These are phyloP conservation scores for Montipora sp. DNA, from an alignment of 64 coral and sea anemone species.

Conservation along the genomic window DNA sequence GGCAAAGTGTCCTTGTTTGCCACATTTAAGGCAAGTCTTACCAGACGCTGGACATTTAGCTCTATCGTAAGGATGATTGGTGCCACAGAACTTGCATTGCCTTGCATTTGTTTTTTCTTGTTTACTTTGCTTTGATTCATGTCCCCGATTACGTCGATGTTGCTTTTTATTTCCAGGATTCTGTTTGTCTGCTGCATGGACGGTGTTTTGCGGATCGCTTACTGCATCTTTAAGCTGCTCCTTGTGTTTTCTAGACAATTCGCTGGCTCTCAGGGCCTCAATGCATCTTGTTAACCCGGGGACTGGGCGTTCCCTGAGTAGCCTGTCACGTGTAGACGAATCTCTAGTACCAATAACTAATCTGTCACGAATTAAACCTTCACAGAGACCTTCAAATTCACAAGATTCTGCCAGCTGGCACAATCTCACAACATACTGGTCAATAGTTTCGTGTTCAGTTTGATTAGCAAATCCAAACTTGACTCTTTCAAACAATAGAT, in stretches of 20 bases:
- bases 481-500: too few relatives aligned
- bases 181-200: not conserved
- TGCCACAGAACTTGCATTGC: conserved; percentile 14
- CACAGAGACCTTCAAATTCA: too few relatives aligned
- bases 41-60: not conserved
- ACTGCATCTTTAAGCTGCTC: too few relatives aligned
- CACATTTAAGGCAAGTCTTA: conserved; percentile 10
- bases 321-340: not conserved
- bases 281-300: not conserved
- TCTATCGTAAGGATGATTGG: not conserved
- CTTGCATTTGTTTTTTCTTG: not conserved
- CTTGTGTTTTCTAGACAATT: not conserved
- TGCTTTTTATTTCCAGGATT: not conserved
- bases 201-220: not conserved
- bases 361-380: conserved; percentile 1
- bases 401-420: too few relatives aligned
- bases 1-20: not conserved
- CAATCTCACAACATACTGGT: too few relatives aligned
- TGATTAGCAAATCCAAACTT: too few relatives aligned
- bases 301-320: not conserved
- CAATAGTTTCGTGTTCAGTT: too few relatives aligned
- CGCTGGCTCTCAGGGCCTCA: too few relatives aligned
- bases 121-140: not conserved
- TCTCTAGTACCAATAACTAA: not conserved
- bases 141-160: not conserved